Evolutionary conservation across 2,888 invertebrate genomes (phyloP), one percentile per base, ranked within the genome.

Genomic region (Rosalia funebris): DNA sequence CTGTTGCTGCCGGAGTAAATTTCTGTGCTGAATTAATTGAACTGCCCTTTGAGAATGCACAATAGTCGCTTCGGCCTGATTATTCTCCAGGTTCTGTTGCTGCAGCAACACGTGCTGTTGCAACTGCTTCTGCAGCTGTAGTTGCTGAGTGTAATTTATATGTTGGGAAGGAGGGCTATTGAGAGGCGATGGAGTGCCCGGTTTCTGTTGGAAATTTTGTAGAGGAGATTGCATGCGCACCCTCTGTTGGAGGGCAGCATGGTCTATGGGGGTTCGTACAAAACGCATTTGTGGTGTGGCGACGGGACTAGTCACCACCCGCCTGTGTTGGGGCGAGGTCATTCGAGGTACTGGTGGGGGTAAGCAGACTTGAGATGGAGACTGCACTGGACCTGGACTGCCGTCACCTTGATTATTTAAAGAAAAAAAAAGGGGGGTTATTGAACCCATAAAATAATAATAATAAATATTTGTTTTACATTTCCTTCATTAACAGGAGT

Each of bases 291-390:
- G 76, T 1, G 73, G 71, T 12, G 70, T 65, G 1, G 71, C 79
- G 10, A 81, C 77, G 1, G 86, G 86, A 76, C 85, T 85, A 0
- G 85, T 85, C 0, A 85, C 83, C n/a, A 85, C 79, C 57, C 86
- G 75, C 45, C 86, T 79, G 71, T 86, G 86, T 69, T 86, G 86
- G 0, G 87, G 86, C 10, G 86, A 86, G 1, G 86, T 83, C 84
- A 86, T 85, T 54, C 86, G 77, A 11, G 84, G 83, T 5, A 81
- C 81, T 1, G 84, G 81, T 0, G 85, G 84, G n/a, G 82, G 81
- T 34, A 78, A 67, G 62, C 81, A 79, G 9, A 81, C 76, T 69
- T 82, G 80, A 4, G 82, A 80, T 1, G 82, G 81, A 1, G 82
- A 82, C 42, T 84, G 84, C 0, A 83, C 84, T 1, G 86, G 83